Conservation (phyloP, 2,113 vertebrate genomes). For the Narcine bancroftii region DNA sequence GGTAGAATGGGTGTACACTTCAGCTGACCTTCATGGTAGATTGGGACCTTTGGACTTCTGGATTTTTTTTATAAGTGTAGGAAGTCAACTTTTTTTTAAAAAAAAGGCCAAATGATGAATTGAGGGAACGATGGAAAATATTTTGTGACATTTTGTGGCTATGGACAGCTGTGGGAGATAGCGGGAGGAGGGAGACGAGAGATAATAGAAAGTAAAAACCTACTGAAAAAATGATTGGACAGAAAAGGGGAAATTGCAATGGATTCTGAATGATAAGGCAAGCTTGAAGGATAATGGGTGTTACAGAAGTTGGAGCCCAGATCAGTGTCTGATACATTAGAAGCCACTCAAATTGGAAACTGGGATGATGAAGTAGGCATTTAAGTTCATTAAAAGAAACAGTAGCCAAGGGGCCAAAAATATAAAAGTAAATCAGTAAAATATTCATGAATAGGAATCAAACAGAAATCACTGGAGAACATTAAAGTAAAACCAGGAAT, state of each 20-base stretch:
- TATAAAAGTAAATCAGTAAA: not conserved
- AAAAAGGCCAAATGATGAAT: not conserved
- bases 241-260: not conserved
- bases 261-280: not conserved
- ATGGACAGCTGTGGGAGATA: not conserved
- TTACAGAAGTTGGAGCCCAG: not conserved
- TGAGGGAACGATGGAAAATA: not conserved
- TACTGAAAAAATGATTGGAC: not conserved
- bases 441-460: conserved; percentile 12
- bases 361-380: not conserved
- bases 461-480: not conserved
- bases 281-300: not conserved
- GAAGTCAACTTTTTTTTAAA: not conserved
- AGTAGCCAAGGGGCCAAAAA: not conserved
- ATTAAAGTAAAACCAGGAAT: not conserved
- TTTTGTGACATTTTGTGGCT: not conserved
- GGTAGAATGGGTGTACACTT: no score
- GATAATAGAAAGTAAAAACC: not conserved
- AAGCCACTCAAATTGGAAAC: not conserved
- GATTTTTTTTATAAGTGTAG: not conserved
- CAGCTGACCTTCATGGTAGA: not conserved
- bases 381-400: not conserved
- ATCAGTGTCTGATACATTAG: not conserved
- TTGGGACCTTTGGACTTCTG: not conserved
- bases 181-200: not conserved